Evolutionary conservation across 2,113 vertebrate species (phyloP).

Genomic region (Hymenochirus boettgeri): DNA sequence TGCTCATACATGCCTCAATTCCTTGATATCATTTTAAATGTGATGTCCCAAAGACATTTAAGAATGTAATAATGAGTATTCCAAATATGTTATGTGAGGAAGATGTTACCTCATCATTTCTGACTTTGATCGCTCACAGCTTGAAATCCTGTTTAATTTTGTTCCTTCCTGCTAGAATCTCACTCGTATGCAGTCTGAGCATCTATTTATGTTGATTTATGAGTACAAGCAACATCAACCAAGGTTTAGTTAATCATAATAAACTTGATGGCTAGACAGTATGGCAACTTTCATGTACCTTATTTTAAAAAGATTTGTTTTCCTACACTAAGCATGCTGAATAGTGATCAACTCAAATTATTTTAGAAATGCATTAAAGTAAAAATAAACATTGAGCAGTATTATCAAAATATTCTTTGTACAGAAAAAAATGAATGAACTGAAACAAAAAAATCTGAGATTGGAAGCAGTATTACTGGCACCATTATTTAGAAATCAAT

Average conservation of each 20-base stretch:
- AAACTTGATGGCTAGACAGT: conserved; percentile 40
- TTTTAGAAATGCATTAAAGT: conserved; percentile 20
- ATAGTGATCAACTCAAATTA: conserved; percentile 28
- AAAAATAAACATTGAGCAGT: conserved; percentile 15
- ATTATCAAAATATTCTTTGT: neutral
- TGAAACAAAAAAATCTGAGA: too few relatives aligned
- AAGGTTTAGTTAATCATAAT: conserved; percentile 47
- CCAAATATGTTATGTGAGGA: conserved; percentile 43
- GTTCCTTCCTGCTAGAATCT: conserved; percentile 44
- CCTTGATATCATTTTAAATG: conserved; percentile 43
- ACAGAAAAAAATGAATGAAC: too few relatives aligned
- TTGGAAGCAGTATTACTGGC: too few relatives aligned
- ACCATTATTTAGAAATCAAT: too few relatives aligned
- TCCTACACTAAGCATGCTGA: conserved; percentile 10
- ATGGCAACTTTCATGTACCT: conserved; percentile 32
- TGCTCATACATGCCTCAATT: conserved; percentile 42
- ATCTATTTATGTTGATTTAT: conserved; percentile 52
- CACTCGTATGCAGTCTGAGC: conserved; percentile 47
- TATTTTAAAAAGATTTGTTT: conserved; percentile 26
- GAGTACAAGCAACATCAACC: conserved; percentile 40
- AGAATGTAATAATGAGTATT: conserved; percentile 51
- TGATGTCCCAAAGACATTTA: conserved; percentile 43
- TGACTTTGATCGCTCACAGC: conserved; percentile 48
- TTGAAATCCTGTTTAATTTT: conserved; percentile 52
- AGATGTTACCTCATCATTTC: conserved; percentile 48